These are phyloP conservation scores for Drosophila aldrichi DNA, from an alignment of 2,888 invertebrate genomes.

Conservation along the genomic window DNA sequence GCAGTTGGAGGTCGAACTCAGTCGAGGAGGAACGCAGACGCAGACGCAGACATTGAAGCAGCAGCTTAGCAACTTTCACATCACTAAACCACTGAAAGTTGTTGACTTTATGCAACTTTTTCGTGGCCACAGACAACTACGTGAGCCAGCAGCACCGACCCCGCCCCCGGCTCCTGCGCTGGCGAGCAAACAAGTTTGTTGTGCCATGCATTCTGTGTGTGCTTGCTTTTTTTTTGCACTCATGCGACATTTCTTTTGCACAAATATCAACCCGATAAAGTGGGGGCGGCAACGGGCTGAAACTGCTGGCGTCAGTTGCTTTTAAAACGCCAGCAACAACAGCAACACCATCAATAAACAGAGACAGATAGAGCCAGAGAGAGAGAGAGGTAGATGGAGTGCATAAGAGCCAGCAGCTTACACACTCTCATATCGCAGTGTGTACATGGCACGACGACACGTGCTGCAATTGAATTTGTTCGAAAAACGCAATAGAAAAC, in stretches of 20 bases:
- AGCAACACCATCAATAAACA: constrained; percentile 45
- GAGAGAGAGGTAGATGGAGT: not conserved
- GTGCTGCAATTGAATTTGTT: constrained; percentile 79
- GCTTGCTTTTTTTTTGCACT: constrained; percentile 65
- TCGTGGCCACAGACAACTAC: constrained; percentile 78
- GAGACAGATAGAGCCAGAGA: constrained; percentile 8
- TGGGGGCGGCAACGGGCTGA: constrained; percentile 42
- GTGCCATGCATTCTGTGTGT: constrained; percentile 56
- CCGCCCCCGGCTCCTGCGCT: not conserved
- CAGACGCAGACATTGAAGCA: constrained; percentile 30
- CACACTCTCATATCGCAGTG: constrained; percentile 51
- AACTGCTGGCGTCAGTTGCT: constrained; percentile 79
- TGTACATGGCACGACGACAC: constrained; percentile 68
- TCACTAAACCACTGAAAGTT: constrained; percentile 78
- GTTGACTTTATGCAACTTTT: constrained; percentile 80
- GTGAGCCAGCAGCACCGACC: constrained; percentile 47
- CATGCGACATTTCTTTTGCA: constrained; percentile 68
- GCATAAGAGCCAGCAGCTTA: constrained; percentile 28
- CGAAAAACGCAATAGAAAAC: constrained; percentile 77
- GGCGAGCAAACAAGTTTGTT: constrained; percentile 72
- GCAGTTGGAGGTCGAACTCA: not conserved
- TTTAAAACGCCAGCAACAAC: constrained; percentile 59
- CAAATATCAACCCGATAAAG: constrained; percentile 73
- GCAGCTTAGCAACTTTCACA: constrained; percentile 75
- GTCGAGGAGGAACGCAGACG: not conserved